phyloP scores from a whole-genome alignment of 2,888 invertebrate genomes.

The Caenorhabditis macrosperma region DNA sequence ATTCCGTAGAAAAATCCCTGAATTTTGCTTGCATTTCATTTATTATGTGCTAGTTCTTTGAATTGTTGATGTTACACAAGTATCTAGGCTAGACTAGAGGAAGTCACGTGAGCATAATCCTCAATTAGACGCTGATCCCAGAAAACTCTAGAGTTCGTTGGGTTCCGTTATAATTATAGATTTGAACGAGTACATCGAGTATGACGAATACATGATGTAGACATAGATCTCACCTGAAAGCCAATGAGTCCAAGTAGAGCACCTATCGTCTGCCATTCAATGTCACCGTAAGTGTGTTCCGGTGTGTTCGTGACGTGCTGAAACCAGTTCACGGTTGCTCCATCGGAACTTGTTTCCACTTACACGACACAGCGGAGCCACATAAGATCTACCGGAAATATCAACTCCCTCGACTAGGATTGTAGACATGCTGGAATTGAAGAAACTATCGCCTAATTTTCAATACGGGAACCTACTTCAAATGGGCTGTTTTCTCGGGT shows the following conservation, averaged over 20 bases:
- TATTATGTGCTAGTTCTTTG: too few relatives aligned
- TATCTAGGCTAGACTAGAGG: too few relatives aligned
- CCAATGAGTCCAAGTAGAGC: conserved; percentile 15
- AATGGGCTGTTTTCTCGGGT: conserved; percentile 11
- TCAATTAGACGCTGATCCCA: too few relatives aligned
- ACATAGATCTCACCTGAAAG: conserved; percentile 27
- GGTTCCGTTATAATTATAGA: too few relatives aligned
- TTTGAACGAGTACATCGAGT: too few relatives aligned
- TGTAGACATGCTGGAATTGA: conserved; percentile 16
- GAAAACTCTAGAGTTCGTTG: too few relatives aligned
- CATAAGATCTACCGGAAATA: conserved; percentile 10
- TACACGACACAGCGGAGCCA: not conserved
- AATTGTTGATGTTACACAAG: too few relatives aligned
- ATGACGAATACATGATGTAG: too few relatives aligned
- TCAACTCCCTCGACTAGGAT: conserved; percentile 14
- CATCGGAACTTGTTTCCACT: not conserved
- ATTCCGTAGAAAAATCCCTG: conserved; percentile 39
- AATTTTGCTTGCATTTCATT: not conserved
- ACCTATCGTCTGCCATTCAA: conserved; percentile 27
- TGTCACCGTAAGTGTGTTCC: conserved; percentile 15
- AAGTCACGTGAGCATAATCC: too few relatives aligned
- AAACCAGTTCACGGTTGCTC: not conserved
- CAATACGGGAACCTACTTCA: conserved; percentile 22
- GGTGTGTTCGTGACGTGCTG: conserved; percentile 23
- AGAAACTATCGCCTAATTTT: not conserved